A percentile compares a stretch with the other conserved stretches of the same genome.
Evolutionary conservation across 2,113 vertebrate species (phyloP).

Genomic region (Tinamus guttatus): DNA sequence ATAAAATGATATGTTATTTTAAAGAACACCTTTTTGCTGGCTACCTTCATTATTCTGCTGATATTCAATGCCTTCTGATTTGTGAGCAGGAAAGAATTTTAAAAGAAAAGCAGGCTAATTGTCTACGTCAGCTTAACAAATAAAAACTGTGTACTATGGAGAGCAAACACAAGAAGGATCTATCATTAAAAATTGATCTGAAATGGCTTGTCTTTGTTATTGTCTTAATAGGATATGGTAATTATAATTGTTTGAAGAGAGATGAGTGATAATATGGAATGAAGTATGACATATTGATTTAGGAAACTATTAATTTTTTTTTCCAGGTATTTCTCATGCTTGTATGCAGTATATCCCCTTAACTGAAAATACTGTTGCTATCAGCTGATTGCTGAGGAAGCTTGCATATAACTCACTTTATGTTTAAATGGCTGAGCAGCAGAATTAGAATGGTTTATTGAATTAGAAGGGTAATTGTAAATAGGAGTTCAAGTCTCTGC

Average conservation of each 20-base stretch:
- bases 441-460: background rate
- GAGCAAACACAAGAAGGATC: constrained; percentile 57
- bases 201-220: constrained; percentile 42
- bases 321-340: constrained; percentile 11
- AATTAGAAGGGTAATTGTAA: background rate
- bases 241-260: constrained; percentile 69
- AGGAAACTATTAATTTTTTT: constrained; percentile 12
- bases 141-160: constrained; percentile 50
- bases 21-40: constrained; percentile 17
- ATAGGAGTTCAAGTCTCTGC: background rate
- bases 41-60: constrained; percentile 49
- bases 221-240: constrained; percentile 57
- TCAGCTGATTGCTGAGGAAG: background rate
- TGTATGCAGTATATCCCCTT: background rate
- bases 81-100: constrained; percentile 8
- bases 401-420: background rate
- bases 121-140: constrained; percentile 68
- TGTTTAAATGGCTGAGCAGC: background rate
- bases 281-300: constrained; percentile 40
- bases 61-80: constrained; percentile 41
- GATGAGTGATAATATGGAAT: constrained; percentile 4
- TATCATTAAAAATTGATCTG: constrained; percentile 62
- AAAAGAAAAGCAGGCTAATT: constrained; percentile 59
- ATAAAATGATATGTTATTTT: constrained; percentile 47
- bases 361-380: constrained; percentile 24